Percentiles rank a stretch among this genome's conserved stretches.
Conservation (phyloP, 2,797 vertebrate species). For the Steatocranus sp. region DNA sequence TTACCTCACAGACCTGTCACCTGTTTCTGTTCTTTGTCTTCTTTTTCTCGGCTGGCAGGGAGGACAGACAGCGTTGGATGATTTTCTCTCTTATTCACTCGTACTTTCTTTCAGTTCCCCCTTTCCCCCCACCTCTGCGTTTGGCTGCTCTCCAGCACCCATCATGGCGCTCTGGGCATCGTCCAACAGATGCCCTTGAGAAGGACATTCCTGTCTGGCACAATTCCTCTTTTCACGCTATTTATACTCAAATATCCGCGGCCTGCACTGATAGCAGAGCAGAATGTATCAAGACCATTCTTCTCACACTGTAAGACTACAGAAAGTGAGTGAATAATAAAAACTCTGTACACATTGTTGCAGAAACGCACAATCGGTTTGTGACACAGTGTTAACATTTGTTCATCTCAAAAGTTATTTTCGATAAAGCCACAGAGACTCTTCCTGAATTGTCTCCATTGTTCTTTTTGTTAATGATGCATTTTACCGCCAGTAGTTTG, state of each 20-base stretch:
- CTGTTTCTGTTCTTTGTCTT: not conserved
- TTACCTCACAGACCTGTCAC: not conserved
- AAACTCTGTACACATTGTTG: not conserved
- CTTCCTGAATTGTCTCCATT: not conserved
- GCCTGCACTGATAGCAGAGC: constrained; percentile 16
- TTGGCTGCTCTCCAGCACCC: constrained; percentile 57
- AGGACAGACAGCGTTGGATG: not conserved
- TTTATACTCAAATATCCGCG: constrained; percentile 60
- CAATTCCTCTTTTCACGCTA: constrained; percentile 61
- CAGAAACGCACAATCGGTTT: not conserved
- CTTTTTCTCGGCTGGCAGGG: not conserved
- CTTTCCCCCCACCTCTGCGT: not conserved
- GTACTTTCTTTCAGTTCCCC: constrained; percentile 4
- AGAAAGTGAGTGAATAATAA: not conserved
- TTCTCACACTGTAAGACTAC: not conserved
- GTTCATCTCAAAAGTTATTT: not conserved
- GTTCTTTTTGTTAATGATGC: not conserved
- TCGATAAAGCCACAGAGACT: not conserved
- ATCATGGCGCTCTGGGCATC: constrained; percentile 44
- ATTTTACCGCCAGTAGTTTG: not conserved
- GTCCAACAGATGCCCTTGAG: constrained; percentile 69
- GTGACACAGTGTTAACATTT: not conserved
- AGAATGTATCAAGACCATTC: constrained; percentile 8
- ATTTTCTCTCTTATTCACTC: constrained; percentile 17
- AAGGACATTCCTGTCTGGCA: constrained; percentile 72